These are phyloP conservation scores for Phalacrocorax carbo DNA, from an alignment of 2,113 vertebrate genomes.

Conservation along the genomic window DNA sequence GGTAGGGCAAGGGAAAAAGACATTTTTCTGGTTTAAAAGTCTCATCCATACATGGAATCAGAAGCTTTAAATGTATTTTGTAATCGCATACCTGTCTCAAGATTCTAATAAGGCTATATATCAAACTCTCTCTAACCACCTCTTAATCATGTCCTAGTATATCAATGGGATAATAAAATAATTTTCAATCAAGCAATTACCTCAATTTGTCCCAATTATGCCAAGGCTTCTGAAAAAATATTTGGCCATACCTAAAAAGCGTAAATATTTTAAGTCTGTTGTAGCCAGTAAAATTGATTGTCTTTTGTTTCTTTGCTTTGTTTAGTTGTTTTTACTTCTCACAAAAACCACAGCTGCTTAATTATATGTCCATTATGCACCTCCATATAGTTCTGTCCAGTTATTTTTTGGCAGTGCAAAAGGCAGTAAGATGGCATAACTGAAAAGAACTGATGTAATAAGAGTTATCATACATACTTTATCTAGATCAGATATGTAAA, in stretches of 20 bases:
- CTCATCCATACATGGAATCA: neutral
- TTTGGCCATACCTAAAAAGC: neutral
- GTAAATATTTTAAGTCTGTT: neutral
- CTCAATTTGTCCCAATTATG: neutral
- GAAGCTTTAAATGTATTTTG: neutral
- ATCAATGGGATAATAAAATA: neutral
- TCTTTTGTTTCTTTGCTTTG: neutral
- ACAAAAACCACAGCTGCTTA: neutral
- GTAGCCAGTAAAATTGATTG: neutral
- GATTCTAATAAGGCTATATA: neutral
- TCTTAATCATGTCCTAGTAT: neutral
- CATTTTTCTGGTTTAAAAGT: neutral
- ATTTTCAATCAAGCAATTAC: neutral
- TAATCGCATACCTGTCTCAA: neutral
- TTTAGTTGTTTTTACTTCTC: neutral
- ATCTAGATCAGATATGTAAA: constrained; percentile 2
- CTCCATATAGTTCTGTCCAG: neutral
- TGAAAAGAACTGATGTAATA: neutral
- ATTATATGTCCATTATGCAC: neutral
- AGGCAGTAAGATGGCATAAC: neutral
- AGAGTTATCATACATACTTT: neutral
- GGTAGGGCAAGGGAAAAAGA: neutral
- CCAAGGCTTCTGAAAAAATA: neutral
- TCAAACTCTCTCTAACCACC: neutral
- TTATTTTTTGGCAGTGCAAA: neutral